These are phyloP conservation scores for Lucinisca nassula DNA, from an alignment of 2,888 invertebrate species.

Conservation along the genomic window DNA sequence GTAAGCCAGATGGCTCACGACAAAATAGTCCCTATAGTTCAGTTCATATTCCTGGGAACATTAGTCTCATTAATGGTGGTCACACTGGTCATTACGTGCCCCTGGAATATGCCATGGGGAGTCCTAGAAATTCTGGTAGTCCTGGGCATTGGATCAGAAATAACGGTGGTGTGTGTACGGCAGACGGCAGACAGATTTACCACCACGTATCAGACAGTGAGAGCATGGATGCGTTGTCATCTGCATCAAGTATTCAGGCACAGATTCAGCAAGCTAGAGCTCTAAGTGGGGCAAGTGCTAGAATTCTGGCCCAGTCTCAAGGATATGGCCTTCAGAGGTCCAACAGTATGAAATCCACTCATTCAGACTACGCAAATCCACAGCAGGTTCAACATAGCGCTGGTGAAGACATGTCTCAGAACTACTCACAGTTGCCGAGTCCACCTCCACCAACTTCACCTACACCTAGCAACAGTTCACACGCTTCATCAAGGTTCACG, in stretches of 20 bases:
- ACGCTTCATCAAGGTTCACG: constrained; percentile 84
- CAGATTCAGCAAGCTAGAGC: constrained; percentile 93
- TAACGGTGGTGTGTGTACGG: constrained; percentile 77
- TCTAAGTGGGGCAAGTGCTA: constrained; percentile 91
- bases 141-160: constrained; percentile 78
- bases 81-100: constrained; percentile 80
- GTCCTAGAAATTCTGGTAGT: constrained; percentile 79
- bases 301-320: constrained; percentile 89
- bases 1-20: constrained; percentile 75
- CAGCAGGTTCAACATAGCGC: constrained; percentile 77
- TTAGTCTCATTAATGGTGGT: constrained; percentile 14
- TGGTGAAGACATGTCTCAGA: constrained; percentile 73
- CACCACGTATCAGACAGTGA: constrained; percentile 94
- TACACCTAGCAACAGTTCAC: constrained; percentile 84
- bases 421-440: constrained; percentile 81
- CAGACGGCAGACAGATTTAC: constrained; percentile 68
- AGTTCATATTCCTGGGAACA: constrained; percentile 63
- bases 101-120: constrained; percentile 77
- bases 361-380: constrained; percentile 96
- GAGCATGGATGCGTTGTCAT: constrained; percentile 91
- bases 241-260: constrained; percentile 87
- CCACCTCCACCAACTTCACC: constrained; percentile 82
- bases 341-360: constrained; percentile 91
- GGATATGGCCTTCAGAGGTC: constrained; percentile 88
- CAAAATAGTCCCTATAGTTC: constrained; percentile 74